phyloP scores from a whole-genome alignment of 2,113 vertebrate species.

The Corapipo altera region DNA sequence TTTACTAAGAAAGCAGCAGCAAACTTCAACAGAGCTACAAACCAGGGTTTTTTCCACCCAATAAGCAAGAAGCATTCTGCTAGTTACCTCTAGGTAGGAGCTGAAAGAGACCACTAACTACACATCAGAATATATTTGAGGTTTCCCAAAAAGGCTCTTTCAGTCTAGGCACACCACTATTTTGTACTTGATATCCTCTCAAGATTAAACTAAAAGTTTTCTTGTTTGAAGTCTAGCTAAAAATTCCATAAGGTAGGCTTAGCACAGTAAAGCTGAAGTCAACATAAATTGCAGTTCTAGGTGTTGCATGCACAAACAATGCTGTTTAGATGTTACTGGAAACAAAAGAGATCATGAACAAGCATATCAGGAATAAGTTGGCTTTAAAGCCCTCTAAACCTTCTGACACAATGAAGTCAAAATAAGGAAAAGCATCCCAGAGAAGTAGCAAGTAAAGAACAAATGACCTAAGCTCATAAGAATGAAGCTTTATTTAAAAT shows the following conservation, averaged over 20 bases:
- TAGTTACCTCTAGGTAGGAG: not conserved
- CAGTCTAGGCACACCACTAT: not conserved
- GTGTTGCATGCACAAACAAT: not conserved
- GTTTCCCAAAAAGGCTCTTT: not conserved
- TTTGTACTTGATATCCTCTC: not conserved
- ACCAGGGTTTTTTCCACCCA: accelerated
- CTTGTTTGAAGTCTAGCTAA: not conserved
- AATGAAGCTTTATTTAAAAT: not conserved
- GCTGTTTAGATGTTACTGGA: not conserved
- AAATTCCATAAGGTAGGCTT: not conserved
- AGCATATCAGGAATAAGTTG: not conserved
- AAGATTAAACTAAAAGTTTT: not conserved
- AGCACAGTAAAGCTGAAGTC: not conserved
- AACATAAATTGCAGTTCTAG: not conserved
- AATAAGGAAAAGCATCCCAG: not conserved
- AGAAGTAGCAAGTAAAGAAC: not conserved
- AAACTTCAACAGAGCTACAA: not conserved
- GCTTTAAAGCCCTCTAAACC: not conserved
- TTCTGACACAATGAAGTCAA: not conserved
- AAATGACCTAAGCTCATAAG: not conserved
- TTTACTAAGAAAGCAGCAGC: not conserved
- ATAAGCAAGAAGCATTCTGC: not conserved
- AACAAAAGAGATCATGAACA: not conserved
- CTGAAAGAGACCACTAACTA: not conserved
- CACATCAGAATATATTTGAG: not conserved